These are phyloP conservation scores for Euclidia mi DNA, from an alignment of 2,888 invertebrate genomes.

Conservation along the genomic window DNA sequence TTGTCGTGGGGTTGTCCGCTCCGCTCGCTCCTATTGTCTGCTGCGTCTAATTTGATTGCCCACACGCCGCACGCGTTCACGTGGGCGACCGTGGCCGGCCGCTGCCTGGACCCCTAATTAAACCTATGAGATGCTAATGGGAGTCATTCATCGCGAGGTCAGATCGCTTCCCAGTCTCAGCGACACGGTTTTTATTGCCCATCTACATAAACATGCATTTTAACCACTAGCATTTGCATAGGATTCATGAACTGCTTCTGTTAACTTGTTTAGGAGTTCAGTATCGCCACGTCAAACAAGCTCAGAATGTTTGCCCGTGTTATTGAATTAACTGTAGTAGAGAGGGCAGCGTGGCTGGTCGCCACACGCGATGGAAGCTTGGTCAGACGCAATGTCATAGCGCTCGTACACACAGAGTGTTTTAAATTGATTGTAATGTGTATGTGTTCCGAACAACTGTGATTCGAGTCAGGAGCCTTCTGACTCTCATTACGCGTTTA, in stretches of 20 bases:
- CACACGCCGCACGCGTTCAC: constrained; percentile 76
- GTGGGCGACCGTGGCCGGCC: constrained; percentile 78
- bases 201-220: constrained; percentile 69
- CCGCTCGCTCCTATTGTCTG: constrained; percentile 84
- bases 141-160: constrained; percentile 79
- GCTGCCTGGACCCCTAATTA: constrained; percentile 82
- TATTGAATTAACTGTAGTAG: constrained; percentile 77
- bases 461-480: constrained; percentile 83
- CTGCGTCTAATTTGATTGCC: constrained; percentile 86
- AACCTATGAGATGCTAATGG: constrained; percentile 83
- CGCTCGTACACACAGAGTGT: constrained; percentile 72
- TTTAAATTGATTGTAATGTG: constrained; percentile 88
- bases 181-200: constrained; percentile 65
- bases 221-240: constrained; percentile 50
- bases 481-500: constrained; percentile 80
- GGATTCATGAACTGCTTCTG: constrained; percentile 51
- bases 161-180: constrained; percentile 64
- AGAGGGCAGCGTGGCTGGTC: constrained; percentile 52
- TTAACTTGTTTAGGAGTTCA: constrained; percentile 72
- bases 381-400: constrained; percentile 80
- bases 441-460: constrained; percentile 80
- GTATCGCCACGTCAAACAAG: constrained; percentile 69
- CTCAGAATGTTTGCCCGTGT: constrained; percentile 68
- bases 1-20: constrained; percentile 88
- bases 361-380: constrained; percentile 81